A percentile compares a stretch with the other conserved stretches of the same genome.
Evolutionary conservation across 2,797 vertebrate genomes (phyloP).

Genomic region (Acipenser oxyrinchus): DNA sequence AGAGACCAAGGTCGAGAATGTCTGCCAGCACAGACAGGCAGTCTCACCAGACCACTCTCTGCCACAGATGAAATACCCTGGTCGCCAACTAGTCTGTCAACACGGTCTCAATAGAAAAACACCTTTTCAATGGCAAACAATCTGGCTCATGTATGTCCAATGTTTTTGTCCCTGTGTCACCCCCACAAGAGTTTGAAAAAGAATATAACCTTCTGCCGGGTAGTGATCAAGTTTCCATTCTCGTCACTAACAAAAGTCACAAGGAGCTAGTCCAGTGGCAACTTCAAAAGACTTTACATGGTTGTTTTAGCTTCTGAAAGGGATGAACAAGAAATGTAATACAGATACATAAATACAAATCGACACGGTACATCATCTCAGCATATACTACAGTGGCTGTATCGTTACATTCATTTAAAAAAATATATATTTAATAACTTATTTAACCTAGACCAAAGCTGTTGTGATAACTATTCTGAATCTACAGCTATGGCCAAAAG

Average conservation of each 20-base stretch:
- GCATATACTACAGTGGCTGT: too few relatives aligned
- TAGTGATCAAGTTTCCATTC: constrained; percentile 3
- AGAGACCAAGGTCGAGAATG: background rate
- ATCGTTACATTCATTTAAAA: too few relatives aligned
- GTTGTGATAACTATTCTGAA: too few relatives aligned
- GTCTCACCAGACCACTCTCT: background rate
- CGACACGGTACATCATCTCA: too few relatives aligned
- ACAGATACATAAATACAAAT: too few relatives aligned
- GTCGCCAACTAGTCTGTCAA: background rate
- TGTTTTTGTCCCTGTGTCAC: constrained; percentile 19
- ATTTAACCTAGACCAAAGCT: too few relatives aligned
- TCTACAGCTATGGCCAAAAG: too few relatives aligned
- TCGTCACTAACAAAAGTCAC: constrained; percentile 16
- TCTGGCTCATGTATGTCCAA: background rate
- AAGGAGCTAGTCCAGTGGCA: constrained; percentile 10
- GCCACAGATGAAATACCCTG: background rate
- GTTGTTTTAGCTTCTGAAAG: too few relatives aligned
- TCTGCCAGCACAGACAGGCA: background rate
- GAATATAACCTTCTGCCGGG: too few relatives aligned
- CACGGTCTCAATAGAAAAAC: background rate
- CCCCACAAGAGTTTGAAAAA: background rate
- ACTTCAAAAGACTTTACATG: background rate
- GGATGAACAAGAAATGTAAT: too few relatives aligned
- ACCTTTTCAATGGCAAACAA: background rate
- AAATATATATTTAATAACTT: too few relatives aligned